Evolutionary conservation across 2,888 invertebrate species (phyloP).

Genomic region (Epinotia nisella): DNA sequence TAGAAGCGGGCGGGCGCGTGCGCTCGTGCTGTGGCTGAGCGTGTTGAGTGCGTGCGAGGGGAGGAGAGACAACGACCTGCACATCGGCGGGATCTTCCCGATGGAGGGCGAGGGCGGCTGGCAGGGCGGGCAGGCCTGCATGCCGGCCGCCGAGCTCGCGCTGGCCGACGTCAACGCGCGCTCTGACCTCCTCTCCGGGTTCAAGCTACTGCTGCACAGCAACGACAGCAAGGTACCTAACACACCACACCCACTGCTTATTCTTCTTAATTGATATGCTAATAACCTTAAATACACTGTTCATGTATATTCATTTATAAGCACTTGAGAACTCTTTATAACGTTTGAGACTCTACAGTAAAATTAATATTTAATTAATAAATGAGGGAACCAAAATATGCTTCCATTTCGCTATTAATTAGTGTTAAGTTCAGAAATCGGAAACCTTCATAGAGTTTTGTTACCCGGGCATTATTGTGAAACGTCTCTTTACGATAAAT

Average conservation of each 20-base stretch:
- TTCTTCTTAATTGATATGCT: background rate
- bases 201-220: constrained; percentile 95
- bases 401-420: constrained; percentile 4
- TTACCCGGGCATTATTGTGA: constrained; percentile 30
- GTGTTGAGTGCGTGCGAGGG: constrained; percentile 70
- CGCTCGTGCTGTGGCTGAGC: constrained; percentile 69
- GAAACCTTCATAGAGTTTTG: constrained; percentile 23
- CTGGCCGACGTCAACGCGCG: constrained; percentile 97
- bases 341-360: background rate
- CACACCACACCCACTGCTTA: background rate
- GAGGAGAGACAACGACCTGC: constrained; percentile 89
- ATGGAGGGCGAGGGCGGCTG: constrained; percentile 98
- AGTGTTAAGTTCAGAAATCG: constrained; percentile 25
- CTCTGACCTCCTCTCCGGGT: constrained; percentile 95
- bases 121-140: constrained; percentile 99
- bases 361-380: constrained; percentile 4
- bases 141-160: constrained; percentile 98
- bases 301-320: background rate
- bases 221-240: constrained; percentile 96
- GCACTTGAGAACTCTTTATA: background rate
- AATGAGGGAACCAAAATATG: background rate
- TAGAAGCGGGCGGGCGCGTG: constrained; percentile 54
- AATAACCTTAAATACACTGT: background rate
- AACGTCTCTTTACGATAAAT: constrained; percentile 50
- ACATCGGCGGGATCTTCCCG: constrained; percentile 99